Conservation (phyloP, 2,113 vertebrate species). For the Burhinus oedicnemus region DNA sequence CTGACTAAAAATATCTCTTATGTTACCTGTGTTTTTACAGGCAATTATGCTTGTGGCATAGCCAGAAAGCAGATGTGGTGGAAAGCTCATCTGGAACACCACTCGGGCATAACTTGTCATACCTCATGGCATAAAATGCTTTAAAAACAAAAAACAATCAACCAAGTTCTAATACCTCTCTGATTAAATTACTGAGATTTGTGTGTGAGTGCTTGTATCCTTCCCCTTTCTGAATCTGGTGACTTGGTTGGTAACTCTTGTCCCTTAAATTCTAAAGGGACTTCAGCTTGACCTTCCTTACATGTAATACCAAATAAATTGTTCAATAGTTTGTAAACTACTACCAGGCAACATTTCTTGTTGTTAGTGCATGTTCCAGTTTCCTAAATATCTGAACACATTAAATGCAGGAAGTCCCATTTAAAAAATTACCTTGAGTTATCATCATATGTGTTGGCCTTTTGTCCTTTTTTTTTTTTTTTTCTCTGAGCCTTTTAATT, state of each 20-base stretch:
- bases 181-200: neutral
- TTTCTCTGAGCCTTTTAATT: neutral
- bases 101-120: neutral
- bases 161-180: neutral
- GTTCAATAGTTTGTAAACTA: neutral
- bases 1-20: neutral
- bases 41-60: neutral
- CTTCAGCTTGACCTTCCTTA: neutral
- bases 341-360: neutral
- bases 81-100: neutral
- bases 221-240: neutral
- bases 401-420: neutral
- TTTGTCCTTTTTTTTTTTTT: too few species aligned
- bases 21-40: neutral
- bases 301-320: neutral
- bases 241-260: neutral
- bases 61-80: neutral
- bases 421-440: neutral
- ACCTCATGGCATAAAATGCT: neutral
- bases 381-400: neutral
- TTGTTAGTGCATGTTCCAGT: neutral
- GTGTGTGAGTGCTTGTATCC: neutral
- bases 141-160: neutral
- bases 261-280: neutral
- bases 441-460: neutral